These are phyloP conservation scores for Sturnus vulgaris DNA, from an alignment of 2,113 vertebrate species.

Conservation along the genomic window DNA sequence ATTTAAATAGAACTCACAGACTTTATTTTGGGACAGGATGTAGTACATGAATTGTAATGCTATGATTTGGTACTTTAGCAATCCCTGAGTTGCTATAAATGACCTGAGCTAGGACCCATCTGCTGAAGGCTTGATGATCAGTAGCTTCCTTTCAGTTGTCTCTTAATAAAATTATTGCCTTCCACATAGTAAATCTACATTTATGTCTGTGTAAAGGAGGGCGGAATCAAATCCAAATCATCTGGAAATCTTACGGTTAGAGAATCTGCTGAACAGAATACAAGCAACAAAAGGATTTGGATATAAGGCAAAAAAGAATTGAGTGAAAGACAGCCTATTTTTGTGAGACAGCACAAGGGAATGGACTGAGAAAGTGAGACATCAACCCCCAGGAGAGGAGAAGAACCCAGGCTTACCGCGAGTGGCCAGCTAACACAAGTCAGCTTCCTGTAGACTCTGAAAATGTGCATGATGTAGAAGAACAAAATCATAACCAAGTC, in stretches of 20 bases:
- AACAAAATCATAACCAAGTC: conserved; percentile 86
- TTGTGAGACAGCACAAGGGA: background rate
- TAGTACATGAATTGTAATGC: background rate
- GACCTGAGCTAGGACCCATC: background rate
- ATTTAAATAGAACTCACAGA: background rate
- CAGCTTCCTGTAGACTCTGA: conserved; percentile 81
- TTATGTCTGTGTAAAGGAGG: background rate
- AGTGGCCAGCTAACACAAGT: conserved; percentile 91
- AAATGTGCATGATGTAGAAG: conserved; percentile 87
- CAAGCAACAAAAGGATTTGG: background rate
- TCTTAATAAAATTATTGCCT: background rate
- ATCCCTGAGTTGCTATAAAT: background rate
- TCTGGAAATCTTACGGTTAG: background rate
- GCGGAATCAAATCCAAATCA: background rate
- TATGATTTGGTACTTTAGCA: background rate
- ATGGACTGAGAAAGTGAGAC: background rate
- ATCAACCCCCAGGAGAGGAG: background rate
- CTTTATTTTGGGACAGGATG: conserved; percentile 29
- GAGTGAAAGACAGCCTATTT: background rate
- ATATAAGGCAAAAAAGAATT: background rate
- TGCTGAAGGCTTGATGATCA: background rate
- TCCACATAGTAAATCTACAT: background rate
- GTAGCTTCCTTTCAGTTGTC: background rate
- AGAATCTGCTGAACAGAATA: background rate
- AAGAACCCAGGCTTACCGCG: conserved; percentile 74